A percentile compares a stretch with the other conserved stretches of the same genome.
phyloP scores from a whole-genome alignment of 2,888 invertebrate species.

The Diachrysia chrysitis region DNA sequence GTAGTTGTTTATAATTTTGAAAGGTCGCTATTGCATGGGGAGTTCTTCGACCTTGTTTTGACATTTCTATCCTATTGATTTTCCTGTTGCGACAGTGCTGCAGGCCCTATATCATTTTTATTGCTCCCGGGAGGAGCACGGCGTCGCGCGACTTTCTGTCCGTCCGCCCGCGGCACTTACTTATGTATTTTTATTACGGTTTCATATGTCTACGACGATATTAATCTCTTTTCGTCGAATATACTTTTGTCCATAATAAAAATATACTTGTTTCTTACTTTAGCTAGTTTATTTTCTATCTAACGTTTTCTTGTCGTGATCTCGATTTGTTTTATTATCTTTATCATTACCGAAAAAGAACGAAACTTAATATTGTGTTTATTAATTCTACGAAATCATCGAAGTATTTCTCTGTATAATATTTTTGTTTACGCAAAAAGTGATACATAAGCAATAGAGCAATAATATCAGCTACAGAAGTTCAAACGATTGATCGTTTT shows the following conservation, averaged over 20 bases:
- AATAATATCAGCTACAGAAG: not conserved
- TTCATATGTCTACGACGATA: constrained; percentile 69
- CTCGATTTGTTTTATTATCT: constrained; percentile 11
- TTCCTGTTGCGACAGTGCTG: constrained; percentile 70
- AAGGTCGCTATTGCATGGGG: constrained; percentile 52
- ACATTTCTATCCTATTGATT: constrained; percentile 79
- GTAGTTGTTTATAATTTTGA: constrained; percentile 53
- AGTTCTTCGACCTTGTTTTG: constrained; percentile 69
- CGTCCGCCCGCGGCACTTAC: constrained; percentile 70
- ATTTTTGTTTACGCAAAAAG: not conserved
- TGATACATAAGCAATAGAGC: not conserved
- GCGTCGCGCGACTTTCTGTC: constrained; percentile 72
- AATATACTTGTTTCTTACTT: constrained; percentile 40
- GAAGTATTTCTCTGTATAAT: not conserved
- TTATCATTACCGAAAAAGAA: not conserved
- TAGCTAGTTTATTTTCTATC: constrained; percentile 28
- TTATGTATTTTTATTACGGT: constrained; percentile 79
- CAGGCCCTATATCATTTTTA: constrained; percentile 81
- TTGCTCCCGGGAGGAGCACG: constrained; percentile 73
- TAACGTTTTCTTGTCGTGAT: constrained; percentile 37
- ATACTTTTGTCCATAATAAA: constrained; percentile 40
- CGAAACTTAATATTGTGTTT: not conserved
- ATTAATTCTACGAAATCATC: not conserved
- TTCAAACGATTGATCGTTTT: not conserved
- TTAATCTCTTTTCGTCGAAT: constrained; percentile 62